A percentile compares a stretch with the other conserved stretches of the same genome.
phyloP scores from a whole-genome alignment of 1,140 invertebrate species.

The Drosophila ambigua region DNA sequence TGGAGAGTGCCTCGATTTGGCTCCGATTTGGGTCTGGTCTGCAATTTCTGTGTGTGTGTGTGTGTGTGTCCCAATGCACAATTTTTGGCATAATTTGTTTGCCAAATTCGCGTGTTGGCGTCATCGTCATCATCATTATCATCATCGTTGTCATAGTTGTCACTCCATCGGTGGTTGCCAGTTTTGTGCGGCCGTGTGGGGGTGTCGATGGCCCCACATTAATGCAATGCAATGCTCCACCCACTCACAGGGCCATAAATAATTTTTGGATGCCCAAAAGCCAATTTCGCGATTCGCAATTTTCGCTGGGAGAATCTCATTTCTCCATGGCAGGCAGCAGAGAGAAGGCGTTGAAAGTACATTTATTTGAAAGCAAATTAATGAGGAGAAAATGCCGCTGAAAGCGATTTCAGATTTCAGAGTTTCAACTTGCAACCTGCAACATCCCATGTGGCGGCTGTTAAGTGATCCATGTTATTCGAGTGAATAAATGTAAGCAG shows the following conservation, averaged over 20 bases:
- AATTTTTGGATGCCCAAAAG: constrained; percentile 38
- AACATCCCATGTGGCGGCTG: too few relatives aligned
- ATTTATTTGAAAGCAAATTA: constrained; percentile 24
- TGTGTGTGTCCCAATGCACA: constrained; percentile 45
- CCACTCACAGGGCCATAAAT: constrained; percentile 51
- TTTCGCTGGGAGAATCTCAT: not conserved
- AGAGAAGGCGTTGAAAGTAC: constrained; percentile 25
- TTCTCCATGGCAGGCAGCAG: not conserved
- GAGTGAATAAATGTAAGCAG: too few relatives aligned
- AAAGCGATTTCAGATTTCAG: not conserved
- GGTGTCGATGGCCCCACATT: constrained; percentile 53
- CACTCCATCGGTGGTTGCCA: constrained; percentile 23
- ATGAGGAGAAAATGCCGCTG: constrained; percentile 11
- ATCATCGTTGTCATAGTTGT: constrained; percentile 40
- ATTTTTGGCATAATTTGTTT: constrained; percentile 73
- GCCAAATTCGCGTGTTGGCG: constrained; percentile 74
- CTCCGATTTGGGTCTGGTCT: constrained; percentile 46
- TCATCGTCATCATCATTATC: constrained; percentile 29
- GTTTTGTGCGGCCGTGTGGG: constrained; percentile 24
- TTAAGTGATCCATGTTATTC: too few relatives aligned
- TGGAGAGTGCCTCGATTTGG: constrained; percentile 43
- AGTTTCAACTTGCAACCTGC: too few relatives aligned
- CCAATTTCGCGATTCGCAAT: constrained; percentile 31
- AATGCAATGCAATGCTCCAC: constrained; percentile 14
- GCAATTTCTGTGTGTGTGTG: constrained; percentile 30